Evolutionary conservation across 2,113 vertebrate genomes (phyloP).

Genomic region (Notarius lentiginosus): DNA sequence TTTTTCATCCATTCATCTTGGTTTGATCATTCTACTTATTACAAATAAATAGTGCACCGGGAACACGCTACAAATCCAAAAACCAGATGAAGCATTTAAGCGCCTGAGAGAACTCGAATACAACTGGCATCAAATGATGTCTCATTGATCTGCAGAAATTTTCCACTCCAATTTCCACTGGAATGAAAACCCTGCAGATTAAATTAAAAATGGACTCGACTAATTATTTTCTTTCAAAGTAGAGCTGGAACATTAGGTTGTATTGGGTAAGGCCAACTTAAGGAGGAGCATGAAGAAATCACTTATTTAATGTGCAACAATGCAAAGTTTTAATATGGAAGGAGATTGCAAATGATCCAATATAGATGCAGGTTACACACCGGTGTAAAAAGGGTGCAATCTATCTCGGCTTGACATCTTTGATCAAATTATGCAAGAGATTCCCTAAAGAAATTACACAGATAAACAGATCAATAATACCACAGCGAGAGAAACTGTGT

Average conservation of each 20-base stretch:
- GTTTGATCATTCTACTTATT: not conserved
- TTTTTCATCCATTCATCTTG: not conserved
- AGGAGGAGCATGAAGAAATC: too few relatives aligned
- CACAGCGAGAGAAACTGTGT: not conserved
- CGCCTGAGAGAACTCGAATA: not conserved
- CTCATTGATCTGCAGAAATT: not conserved
- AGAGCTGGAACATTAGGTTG: not conserved
- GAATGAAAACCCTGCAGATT: not conserved
- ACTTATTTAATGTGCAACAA: not conserved
- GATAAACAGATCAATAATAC: constrained; percentile 5
- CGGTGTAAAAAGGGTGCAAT: not conserved
- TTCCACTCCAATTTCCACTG: not conserved
- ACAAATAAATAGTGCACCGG: not conserved
- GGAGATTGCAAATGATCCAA: not conserved
- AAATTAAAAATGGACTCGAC: not conserved
- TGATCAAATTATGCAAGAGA: not conserved
- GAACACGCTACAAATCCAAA: constrained; percentile 1
- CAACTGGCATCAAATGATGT: not conserved
- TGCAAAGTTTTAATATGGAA: not conserved
- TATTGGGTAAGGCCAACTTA: too few relatives aligned
- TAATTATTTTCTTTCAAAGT: not conserved
- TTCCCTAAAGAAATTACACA: not conserved
- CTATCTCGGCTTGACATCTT: not conserved
- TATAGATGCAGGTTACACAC: not conserved
- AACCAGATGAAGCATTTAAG: not conserved